A percentile compares a stretch with the other conserved stretches of the same genome.
These are phyloP conservation scores for Priocnemis perturbator DNA, from an alignment of 2,888 invertebrate genomes.

Conservation along the genomic window DNA sequence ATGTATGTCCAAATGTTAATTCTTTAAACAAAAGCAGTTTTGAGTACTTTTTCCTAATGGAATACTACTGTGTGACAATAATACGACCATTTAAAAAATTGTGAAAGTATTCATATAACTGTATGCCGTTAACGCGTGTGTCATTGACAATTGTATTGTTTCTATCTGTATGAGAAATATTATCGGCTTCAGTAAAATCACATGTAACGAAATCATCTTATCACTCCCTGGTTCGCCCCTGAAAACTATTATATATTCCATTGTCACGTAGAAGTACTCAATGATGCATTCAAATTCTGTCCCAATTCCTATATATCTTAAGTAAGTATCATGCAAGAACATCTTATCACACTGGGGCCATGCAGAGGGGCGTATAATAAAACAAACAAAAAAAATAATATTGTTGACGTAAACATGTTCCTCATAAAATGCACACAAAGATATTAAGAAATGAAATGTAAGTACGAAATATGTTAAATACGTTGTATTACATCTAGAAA, in stretches of 20 bases:
- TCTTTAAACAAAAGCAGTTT: constrained; percentile 25
- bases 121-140: constrained; percentile 8
- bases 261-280: constrained; percentile 18
- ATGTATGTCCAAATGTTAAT: constrained; percentile 20
- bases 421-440: constrained; percentile 63
- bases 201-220: neutral
- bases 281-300: constrained; percentile 31
- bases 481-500: constrained; percentile 43
- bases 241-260: neutral
- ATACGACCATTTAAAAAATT: constrained; percentile 34
- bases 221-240: neutral
- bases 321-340: constrained; percentile 18
- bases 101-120: constrained; percentile 25
- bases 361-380: constrained; percentile 39
- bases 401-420: constrained; percentile 61
- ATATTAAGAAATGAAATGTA: constrained; percentile 56
- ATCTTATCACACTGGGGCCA: constrained; percentile 42
- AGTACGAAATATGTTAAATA: constrained; percentile 40
- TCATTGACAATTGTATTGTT: constrained; percentile 9
- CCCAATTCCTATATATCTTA: constrained; percentile 25
- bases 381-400: constrained; percentile 35
- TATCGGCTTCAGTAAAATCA: neutral
- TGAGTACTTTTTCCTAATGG: constrained; percentile 32
- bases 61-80: constrained; percentile 48
- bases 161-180: neutral